Percentiles rank a stretch among this genome's conserved stretches.
These are phyloP conservation scores for Plumapathes pennacea DNA, from an alignment of 92 coral and sea anemone species.

Conservation along the genomic window DNA sequence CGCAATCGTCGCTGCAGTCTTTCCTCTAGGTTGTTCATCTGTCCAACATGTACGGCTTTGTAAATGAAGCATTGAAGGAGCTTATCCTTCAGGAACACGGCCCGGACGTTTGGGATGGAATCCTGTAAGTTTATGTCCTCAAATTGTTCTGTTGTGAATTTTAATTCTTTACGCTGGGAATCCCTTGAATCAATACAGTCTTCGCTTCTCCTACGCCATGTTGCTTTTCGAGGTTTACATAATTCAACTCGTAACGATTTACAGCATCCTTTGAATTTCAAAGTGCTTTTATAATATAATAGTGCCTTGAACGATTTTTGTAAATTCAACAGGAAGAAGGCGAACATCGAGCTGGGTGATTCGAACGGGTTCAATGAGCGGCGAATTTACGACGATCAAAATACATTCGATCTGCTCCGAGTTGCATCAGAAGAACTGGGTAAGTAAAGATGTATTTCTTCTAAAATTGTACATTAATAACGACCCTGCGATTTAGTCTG, in stretches of 20 bases:
- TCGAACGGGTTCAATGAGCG: conserved; percentile 84
- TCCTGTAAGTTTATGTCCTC: conserved; percentile 77
- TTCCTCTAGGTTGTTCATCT: no score
- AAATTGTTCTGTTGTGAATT: no score
- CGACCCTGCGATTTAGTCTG: no score
- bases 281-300: no score
- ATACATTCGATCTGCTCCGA: conserved; percentile 76
- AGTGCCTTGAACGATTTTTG: no score
- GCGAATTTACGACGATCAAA: conserved; percentile 93
- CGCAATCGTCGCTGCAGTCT: no score
- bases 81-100: conserved; percentile 82
- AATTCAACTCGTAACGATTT: no score
- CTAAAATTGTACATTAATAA: no score
- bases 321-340: conserved; percentile 70
- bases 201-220: not conserved
- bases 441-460: conserved; percentile 46
- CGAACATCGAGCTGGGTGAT: conserved; percentile 82
- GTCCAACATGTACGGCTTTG: conserved; percentile 98
- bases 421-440: conserved; percentile 84
- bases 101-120: conserved; percentile 82
- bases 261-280: no score
- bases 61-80: conserved; percentile 92
- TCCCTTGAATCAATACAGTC: no score
- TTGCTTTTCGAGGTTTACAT: not conserved
- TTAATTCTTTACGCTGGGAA: no score